Evolutionary conservation across 2,797 vertebrate species (phyloP).

Genomic region (Danio kyathit): DNA sequence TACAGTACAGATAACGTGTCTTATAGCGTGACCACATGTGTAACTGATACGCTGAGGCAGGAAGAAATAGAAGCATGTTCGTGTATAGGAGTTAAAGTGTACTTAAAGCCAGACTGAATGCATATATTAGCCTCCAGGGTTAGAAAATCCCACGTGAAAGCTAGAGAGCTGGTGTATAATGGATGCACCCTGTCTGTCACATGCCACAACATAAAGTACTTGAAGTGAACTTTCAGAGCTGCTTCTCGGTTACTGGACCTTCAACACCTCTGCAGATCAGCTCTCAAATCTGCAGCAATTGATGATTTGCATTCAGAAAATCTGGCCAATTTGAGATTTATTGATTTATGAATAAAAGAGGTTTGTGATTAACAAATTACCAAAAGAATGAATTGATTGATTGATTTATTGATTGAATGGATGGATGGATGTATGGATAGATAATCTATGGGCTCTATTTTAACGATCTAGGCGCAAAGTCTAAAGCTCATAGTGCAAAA

Average conservation of each 20-base stretch:
- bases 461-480: too few relatives aligned
- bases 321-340: neutral
- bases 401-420: too few relatives aligned
- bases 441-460: too few relatives aligned
- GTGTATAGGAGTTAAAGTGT: neutral
- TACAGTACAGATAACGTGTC: conserved; percentile 1
- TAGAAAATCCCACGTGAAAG: conserved; percentile 61
- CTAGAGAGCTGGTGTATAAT: conserved; percentile 66
- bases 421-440: too few relatives aligned
- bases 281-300: neutral
- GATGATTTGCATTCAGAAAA: too few relatives aligned
- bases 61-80: conserved; percentile 38
- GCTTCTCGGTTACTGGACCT: conserved; percentile 27
- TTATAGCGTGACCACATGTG: conserved; percentile 1
- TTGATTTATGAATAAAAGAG: neutral
- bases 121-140: conserved; percentile 56
- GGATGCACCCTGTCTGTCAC: conserved; percentile 58
- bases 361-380: neutral
- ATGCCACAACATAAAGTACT: conserved; percentile 18
- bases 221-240: neutral
- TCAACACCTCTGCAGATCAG: neutral
- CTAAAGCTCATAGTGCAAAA: too few relatives aligned
- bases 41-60: conserved; percentile 58
- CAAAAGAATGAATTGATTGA: too few relatives aligned
- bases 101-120: neutral